These are phyloP conservation scores for Zele albiditarsus DNA, from an alignment of 2,888 invertebrate species.

Conservation along the genomic window DNA sequence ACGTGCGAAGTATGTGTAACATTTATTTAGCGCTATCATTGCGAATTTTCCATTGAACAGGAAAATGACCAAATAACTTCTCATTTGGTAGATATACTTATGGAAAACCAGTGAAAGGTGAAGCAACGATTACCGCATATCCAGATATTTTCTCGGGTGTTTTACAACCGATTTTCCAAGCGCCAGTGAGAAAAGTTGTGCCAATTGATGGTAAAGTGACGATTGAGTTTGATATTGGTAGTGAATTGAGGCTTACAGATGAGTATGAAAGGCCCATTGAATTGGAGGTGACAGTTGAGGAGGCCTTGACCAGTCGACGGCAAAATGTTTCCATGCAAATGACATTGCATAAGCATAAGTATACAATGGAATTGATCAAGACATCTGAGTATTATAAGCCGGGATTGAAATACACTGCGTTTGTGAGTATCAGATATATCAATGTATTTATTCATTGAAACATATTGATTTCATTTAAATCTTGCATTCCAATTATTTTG, in stretches of 20 bases:
- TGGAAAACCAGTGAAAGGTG: slow-evolving; percentile 90
- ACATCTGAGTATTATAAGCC: slow-evolving; percentile 93
- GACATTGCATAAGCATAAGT: slow-evolving; percentile 84
- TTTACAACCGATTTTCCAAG: slow-evolving; percentile 84
- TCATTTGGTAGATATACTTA: slow-evolving; percentile 82
- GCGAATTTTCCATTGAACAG: neutral
- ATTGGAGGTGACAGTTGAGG: slow-evolving; percentile 92
- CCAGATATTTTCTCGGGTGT: slow-evolving; percentile 87
- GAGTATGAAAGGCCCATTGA: slow-evolving; percentile 88
- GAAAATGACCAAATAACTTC: neutral
- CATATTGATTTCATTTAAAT: neutral
- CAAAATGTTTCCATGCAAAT: slow-evolving; percentile 86
- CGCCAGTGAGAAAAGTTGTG: slow-evolving; percentile 75
- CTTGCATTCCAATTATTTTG: slow-evolving; percentile 36
- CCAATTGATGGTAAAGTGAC: slow-evolving; percentile 84
- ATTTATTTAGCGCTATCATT: neutral
- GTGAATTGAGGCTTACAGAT: slow-evolving; percentile 82
- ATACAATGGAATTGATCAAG: slow-evolving; percentile 84
- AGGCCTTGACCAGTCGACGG: slow-evolving; percentile 88
- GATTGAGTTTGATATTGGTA: slow-evolving; percentile 85
- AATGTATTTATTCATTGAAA: neutral
- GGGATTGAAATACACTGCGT: slow-evolving; percentile 87
- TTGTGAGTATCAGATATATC: slow-evolving; percentile 75
- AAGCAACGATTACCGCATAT: slow-evolving; percentile 87
- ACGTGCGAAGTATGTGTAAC: slow-evolving; percentile 82